These are phyloP conservation scores for Triplophysa siluroides DNA, from an alignment of 2,113 vertebrate genomes.

Conservation along the genomic window DNA sequence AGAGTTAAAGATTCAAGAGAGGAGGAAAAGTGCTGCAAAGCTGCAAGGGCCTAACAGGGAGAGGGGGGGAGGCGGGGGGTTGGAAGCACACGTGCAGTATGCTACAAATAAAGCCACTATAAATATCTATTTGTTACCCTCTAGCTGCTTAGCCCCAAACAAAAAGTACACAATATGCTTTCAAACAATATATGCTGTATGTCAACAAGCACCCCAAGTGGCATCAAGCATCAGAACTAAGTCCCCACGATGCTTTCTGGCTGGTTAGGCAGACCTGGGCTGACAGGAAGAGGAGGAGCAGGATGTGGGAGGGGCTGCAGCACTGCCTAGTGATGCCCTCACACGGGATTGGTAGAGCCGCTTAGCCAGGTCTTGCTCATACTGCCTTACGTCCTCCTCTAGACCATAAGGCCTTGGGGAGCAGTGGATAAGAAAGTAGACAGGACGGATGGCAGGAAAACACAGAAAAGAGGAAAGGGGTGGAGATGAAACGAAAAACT, in stretches of 20 bases:
- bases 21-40: neutral
- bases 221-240: constrained; percentile 50
- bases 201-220: constrained; percentile 61
- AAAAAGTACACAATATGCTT: neutral
- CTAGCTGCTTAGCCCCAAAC: neutral
- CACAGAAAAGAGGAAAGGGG: constrained; percentile 56
- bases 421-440: constrained; percentile 58
- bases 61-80: neutral
- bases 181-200: constrained; percentile 21
- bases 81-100: constrained; percentile 19
- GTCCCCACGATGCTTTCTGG: constrained; percentile 72
- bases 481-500: constrained; percentile 68
- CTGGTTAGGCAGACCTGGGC: constrained; percentile 78
- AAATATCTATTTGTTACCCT: neutral
- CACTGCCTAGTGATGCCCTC: constrained; percentile 75
- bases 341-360: constrained; percentile 88
- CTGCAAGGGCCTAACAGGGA: neutral
- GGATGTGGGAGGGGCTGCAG: constrained; percentile 62
- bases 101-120: neutral
- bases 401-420: constrained; percentile 79
- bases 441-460: constrained; percentile 39
- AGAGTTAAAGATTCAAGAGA: neutral
- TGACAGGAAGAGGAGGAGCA: constrained; percentile 74
- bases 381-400: constrained; percentile 91
- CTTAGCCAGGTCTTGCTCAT: constrained; percentile 93